Evolutionary conservation across 2,113 vertebrate genomes (phyloP).

Genomic region (Dicaeum eximium): DNA sequence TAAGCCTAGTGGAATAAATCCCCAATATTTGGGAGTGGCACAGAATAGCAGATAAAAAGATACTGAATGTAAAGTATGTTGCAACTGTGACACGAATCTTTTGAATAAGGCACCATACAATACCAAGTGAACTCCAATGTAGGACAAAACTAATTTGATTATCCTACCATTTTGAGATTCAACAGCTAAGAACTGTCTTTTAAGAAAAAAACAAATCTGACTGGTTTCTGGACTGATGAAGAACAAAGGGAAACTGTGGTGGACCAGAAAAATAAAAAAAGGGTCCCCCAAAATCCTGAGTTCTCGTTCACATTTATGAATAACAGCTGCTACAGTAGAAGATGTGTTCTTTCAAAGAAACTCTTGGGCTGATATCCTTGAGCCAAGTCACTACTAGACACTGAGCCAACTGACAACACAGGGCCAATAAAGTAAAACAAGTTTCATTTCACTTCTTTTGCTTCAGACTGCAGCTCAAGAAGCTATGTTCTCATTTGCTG

Average conservation of each 20-base stretch:
- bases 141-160: not conserved
- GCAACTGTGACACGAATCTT: not conserved
- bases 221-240: not conserved
- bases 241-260: not conserved
- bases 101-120: not conserved
- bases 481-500: not conserved
- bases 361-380: not conserved
- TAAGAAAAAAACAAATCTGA: not conserved
- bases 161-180: not conserved
- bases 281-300: not conserved
- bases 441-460: not conserved
- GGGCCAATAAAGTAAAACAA: not conserved
- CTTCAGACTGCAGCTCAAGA: not conserved
- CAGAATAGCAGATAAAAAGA: not conserved
- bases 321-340: not conserved
- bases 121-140: not conserved
- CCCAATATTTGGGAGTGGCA: not conserved
- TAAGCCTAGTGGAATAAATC: not conserved
- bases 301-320: not conserved
- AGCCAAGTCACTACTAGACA: not conserved
- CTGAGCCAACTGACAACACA: not conserved
- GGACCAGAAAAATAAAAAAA: not conserved
- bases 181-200: not conserved
- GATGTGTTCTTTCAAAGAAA: not conserved
- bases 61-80: not conserved